Conservation (phyloP, 2,888 invertebrate species). For the Zootermopsis nevadensis region DNA sequence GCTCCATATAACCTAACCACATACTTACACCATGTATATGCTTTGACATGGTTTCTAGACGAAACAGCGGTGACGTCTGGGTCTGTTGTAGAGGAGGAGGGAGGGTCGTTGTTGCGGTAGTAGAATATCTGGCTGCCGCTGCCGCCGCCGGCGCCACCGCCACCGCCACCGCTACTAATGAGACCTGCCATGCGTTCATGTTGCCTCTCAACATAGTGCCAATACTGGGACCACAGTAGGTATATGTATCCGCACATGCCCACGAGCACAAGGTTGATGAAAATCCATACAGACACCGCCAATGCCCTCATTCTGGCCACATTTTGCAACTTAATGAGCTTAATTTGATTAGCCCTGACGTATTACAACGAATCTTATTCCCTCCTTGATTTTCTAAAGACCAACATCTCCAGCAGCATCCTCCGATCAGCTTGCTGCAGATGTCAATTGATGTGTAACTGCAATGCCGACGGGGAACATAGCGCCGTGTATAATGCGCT, state of each 20-base stretch:
- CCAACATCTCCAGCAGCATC: no score
- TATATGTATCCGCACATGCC: conserved; percentile 80
- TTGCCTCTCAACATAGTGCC: conserved; percentile 72
- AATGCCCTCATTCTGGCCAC: conserved; percentile 69
- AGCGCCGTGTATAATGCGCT: no score
- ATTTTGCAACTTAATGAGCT: no score
- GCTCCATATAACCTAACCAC: no score
- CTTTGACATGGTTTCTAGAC: neutral
- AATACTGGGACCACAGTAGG: conserved; percentile 78
- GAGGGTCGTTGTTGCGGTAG: conserved; percentile 27
- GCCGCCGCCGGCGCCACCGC: neutral
- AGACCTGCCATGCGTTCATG: conserved; percentile 56
- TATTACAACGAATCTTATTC: no score
- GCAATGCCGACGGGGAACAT: no score
- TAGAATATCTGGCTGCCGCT: conserved; percentile 41
- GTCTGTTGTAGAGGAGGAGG: conserved; percentile 10
- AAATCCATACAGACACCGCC: conserved; percentile 77
- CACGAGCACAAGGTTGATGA: conserved; percentile 76
- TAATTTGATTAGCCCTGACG: no score
- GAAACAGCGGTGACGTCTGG: neutral
- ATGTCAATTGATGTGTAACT: no score
- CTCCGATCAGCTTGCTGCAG: no score
- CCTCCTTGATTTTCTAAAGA: no score
- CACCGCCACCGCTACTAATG: neutral
- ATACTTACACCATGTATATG: neutral